Conservation (phyloP, 2,888 invertebrate genomes). For the Malacosoma neustria region DNA sequence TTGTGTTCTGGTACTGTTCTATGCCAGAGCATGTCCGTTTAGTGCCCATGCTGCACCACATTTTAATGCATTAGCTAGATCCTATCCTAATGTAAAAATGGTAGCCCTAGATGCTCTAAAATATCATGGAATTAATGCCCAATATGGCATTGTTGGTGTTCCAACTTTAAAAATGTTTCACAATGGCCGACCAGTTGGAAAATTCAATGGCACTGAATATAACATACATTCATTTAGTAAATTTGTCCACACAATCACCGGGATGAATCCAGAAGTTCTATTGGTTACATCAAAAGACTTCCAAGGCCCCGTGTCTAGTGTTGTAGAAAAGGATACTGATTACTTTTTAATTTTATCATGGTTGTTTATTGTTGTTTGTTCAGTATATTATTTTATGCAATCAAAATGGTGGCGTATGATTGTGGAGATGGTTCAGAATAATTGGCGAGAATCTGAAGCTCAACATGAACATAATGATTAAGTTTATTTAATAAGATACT, state of each 20-base stretch:
- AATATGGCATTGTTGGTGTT: constrained; percentile 93
- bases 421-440: constrained; percentile 87
- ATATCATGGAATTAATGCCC: constrained; percentile 89
- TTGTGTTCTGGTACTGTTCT: constrained; percentile 90
- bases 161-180: constrained; percentile 93
- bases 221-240: constrained; percentile 85
- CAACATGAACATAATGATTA: constrained; percentile 85
- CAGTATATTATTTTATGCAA: constrained; percentile 83
- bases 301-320: constrained; percentile 85
- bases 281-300: constrained; percentile 85
- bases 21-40: constrained; percentile 91
- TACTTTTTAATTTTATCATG: constrained; percentile 88
- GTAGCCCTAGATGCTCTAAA: constrained; percentile 92
- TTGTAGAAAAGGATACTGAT: constrained; percentile 85
- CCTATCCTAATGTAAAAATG: constrained; percentile 90
- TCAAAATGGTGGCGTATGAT: constrained; percentile 86
- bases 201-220: constrained; percentile 88
- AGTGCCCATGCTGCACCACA: constrained; percentile 92
- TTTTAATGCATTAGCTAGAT: constrained; percentile 91
- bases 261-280: constrained; percentile 76
- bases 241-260: constrained; percentile 86
- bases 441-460: constrained; percentile 91
- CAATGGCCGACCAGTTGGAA: constrained; percentile 88
- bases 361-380: constrained; percentile 86
- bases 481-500: not conserved